Conservation (phyloP, 2,888 invertebrate genomes). For the Drosophila nigricruria region DNA sequence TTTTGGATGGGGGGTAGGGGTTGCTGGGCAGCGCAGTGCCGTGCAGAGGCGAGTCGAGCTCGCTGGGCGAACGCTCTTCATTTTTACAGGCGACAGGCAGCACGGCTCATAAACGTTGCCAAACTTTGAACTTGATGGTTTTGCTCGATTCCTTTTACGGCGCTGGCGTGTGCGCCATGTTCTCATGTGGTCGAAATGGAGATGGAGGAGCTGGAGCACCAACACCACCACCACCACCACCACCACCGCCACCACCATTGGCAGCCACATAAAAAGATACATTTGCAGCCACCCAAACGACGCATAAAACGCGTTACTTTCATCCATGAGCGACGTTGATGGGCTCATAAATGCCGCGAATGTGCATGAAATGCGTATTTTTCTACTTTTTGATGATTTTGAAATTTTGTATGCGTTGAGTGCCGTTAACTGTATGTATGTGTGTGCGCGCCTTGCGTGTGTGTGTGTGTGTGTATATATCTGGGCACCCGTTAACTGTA, state of each 20-base stretch:
- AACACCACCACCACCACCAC: too few species aligned
- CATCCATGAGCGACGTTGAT: conserved; percentile 82
- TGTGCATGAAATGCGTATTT: conserved; percentile 83
- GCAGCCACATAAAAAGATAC: conserved; percentile 78
- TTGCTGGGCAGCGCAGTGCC: conserved; percentile 18
- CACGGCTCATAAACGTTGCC: conserved; percentile 79
- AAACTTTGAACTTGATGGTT: conserved; percentile 83
- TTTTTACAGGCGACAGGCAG: conserved; percentile 72
- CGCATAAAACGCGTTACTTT: conserved; percentile 82
- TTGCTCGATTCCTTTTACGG: conserved; percentile 70
- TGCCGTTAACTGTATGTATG: conserved; percentile 71
- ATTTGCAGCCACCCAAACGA: conserved; percentile 81
- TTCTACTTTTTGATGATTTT: conserved; percentile 83
- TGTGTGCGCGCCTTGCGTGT: conserved; percentile 7
- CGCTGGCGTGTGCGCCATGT: conserved; percentile 64
- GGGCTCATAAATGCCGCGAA: conserved; percentile 83
- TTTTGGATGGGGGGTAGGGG: neutral
- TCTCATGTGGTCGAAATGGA: conserved; percentile 48
- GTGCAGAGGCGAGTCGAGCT: neutral
- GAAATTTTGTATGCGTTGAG: conserved; percentile 82
- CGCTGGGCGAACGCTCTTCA: conserved; percentile 45
- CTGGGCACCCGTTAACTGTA: conserved; percentile 61
- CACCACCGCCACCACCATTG: conserved; percentile 13
- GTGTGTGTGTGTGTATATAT: conserved; percentile 12
- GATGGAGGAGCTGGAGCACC: conserved; percentile 8